Percentiles rank a stretch among this genome's conserved stretches.
These are phyloP conservation scores for Tauraco hartlaubi DNA, from an alignment of 2,797 vertebrate species.

Conservation along the genomic window DNA sequence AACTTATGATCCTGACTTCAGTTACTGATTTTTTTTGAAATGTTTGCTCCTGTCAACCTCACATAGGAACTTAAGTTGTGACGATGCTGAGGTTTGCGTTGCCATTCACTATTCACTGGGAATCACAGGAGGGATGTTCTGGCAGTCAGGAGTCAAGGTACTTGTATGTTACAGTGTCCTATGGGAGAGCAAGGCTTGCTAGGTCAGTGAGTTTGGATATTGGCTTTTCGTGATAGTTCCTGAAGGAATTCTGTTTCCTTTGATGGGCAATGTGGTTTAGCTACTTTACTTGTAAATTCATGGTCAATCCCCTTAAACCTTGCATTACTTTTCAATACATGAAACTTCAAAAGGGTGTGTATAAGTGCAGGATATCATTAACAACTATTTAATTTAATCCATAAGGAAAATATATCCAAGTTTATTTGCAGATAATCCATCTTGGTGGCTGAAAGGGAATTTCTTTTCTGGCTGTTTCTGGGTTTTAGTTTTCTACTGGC, in stretches of 20 bases:
- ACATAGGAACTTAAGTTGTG: not conserved
- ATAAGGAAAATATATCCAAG: not conserved
- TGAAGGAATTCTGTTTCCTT: not conserved
- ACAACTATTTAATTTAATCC: not conserved
- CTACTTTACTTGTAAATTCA: not conserved
- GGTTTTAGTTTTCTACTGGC: not conserved
- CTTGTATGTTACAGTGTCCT: not conserved
- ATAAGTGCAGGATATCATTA: not conserved
- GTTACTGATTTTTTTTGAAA: not conserved
- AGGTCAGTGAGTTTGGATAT: not conserved
- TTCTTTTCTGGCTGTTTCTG: not conserved
- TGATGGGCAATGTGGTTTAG: not conserved
- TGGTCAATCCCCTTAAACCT: not conserved
- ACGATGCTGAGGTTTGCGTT: not conserved
- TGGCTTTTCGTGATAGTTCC: not conserved
- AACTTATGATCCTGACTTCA: not conserved
- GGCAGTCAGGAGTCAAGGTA: not conserved
- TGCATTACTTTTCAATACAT: not conserved
- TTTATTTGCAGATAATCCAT: not conserved
- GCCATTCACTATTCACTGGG: accelerated
- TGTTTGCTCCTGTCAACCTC: not conserved
- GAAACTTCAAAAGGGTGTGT: not conserved
- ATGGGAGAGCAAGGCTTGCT: not conserved
- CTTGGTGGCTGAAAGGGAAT: not conserved
- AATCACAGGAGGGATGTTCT: not conserved